Conservation (phyloP, 2,888 invertebrate species). For the Lordiphosa andalusiaca region DNA sequence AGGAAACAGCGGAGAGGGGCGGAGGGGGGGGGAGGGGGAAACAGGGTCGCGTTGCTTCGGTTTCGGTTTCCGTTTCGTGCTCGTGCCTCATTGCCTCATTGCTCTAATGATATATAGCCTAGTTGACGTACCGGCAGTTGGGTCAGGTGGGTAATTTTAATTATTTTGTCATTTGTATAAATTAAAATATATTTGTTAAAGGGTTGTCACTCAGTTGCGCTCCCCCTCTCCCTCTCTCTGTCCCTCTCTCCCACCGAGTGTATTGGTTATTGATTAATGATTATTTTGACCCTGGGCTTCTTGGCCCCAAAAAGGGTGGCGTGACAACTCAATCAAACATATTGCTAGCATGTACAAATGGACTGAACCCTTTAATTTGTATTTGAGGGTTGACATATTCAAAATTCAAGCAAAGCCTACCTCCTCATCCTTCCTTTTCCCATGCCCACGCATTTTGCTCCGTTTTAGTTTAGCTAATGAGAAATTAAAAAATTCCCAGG, state of each 20-base stretch:
- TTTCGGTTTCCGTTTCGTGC: constrained; percentile 26
- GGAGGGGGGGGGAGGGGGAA: no score
- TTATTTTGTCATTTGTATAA: constrained; percentile 74
- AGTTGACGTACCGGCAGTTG: constrained; percentile 47
- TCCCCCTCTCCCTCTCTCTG: background rate
- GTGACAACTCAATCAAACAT: constrained; percentile 38
- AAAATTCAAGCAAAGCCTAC: constrained; percentile 7
- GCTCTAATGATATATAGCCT: constrained; percentile 59
- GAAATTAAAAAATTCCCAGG: constrained; percentile 56
- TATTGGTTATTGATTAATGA: constrained; percentile 63
- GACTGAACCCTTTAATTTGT: constrained; percentile 25
- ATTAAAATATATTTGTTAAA: constrained; percentile 62
- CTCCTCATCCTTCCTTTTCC: background rate
- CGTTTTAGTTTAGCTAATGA: constrained; percentile 39
- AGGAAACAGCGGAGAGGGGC: background rate
- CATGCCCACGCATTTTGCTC: constrained; percentile 29
- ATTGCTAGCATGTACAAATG: background rate
- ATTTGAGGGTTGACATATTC: constrained; percentile 17
- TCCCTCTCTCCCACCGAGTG: no score
- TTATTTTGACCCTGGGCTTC: constrained; percentile 28
- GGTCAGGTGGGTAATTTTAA: constrained; percentile 57
- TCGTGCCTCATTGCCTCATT: constrained; percentile 53
- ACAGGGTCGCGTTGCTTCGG: constrained; percentile 1
- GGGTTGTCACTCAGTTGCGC: constrained; percentile 32
- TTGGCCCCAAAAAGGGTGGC: constrained; percentile 9